Evolutionary conservation across 2,797 vertebrate species (phyloP).

Genomic region (Cossypha heuglini): DNA sequence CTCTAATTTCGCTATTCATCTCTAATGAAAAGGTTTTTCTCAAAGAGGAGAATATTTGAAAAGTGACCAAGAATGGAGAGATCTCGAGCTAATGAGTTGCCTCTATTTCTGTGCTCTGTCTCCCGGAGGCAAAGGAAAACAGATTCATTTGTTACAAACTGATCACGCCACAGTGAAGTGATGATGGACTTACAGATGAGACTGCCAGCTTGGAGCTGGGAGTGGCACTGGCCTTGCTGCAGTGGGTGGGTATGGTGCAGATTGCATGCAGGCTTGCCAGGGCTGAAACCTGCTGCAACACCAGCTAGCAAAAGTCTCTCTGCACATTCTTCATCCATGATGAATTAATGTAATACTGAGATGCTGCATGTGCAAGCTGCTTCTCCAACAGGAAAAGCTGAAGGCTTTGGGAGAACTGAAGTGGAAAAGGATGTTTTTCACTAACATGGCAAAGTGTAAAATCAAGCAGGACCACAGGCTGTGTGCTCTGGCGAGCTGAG

Average conservation of each 20-base stretch:
- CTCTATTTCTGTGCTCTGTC: not conserved
- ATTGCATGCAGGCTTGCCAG: rapidly evolving
- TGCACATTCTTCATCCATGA: not conserved
- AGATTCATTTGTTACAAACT: not conserved
- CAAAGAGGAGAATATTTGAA: not conserved
- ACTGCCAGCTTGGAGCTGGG: not conserved
- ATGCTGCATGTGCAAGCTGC: not conserved
- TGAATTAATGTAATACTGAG: not conserved
- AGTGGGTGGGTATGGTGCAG: not conserved
- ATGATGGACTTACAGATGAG: rapidly evolving
- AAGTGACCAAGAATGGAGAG: not conserved
- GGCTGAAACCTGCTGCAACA: not conserved
- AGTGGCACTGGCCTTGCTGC: not conserved
- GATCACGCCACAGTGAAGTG: rapidly evolving
- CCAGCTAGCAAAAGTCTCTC: not conserved
- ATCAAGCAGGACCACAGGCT: not conserved
- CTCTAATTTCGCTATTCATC: slow-evolving; percentile 1
- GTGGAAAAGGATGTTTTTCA: not conserved
- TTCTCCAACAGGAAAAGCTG: not conserved
- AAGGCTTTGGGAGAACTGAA: not conserved
- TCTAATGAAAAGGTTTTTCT: slow-evolving; percentile 7
- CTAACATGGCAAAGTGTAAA: not conserved
- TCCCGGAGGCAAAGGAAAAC: not conserved
- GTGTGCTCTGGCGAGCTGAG: not conserved
- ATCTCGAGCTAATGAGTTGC: not conserved